These are phyloP conservation scores for Tachina lurida DNA, from an alignment of 2,888 invertebrate genomes.

Conservation along the genomic window DNA sequence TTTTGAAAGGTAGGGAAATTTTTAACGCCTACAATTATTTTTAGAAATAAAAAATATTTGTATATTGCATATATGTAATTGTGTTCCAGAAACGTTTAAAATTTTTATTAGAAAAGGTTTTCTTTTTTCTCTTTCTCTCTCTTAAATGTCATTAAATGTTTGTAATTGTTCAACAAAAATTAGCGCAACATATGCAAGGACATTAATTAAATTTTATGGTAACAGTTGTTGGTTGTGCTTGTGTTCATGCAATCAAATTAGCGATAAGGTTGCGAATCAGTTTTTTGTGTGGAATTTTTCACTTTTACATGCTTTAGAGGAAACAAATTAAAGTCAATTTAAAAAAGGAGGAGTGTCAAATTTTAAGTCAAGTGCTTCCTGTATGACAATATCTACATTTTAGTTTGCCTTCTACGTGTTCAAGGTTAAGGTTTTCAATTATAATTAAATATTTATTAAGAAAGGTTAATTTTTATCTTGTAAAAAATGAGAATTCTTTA, in stretches of 20 bases:
- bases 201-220: slow-evolving; percentile 73
- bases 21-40: slow-evolving; percentile 76
- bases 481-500: too few species aligned
- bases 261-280: slow-evolving; percentile 41
- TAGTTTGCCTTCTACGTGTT: not conserved
- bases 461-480: too few species aligned
- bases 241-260: slow-evolving; percentile 48
- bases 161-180: slow-evolving; percentile 64
- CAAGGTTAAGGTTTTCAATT: too few species aligned
- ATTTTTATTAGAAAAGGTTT: slow-evolving; percentile 59
- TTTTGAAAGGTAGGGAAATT: slow-evolving; percentile 65
- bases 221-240: slow-evolving; percentile 64
- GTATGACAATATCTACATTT: not conserved
- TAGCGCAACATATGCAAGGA: slow-evolving; percentile 75
- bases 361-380: not conserved
- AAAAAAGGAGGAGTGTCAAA: not conserved
- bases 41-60: slow-evolving; percentile 16
- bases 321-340: slow-evolving; percentile 22
- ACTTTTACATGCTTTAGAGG: not conserved
- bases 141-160: slow-evolving; percentile 52
- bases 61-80: not conserved
- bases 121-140: too few species aligned
- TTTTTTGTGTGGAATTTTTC: not conserved
- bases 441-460: too few species aligned
- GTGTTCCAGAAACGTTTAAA: slow-evolving; percentile 67